phyloP scores from a whole-genome alignment of 2,113 vertebrate species.

The Microcebus griseorufus region DNA sequence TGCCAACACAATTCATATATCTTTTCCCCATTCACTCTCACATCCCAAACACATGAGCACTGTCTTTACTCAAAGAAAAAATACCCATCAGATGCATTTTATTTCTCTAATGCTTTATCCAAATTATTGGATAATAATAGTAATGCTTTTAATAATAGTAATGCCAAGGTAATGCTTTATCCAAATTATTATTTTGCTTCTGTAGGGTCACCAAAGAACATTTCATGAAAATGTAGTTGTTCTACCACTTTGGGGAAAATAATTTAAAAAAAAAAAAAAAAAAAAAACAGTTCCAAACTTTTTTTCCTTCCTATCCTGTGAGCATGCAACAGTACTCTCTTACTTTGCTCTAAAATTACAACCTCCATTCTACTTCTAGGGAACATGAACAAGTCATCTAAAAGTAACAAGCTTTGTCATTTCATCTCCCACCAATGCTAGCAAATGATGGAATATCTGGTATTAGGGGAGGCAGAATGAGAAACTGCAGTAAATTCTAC shows the following conservation, averaged over 20 bases:
- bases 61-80: conserved; percentile 11
- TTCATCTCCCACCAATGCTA: background rate
- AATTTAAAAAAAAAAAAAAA: background rate
- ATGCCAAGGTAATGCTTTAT: background rate
- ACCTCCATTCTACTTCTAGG: background rate
- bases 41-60: background rate
- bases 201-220: background rate
- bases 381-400: background rate
- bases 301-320: background rate
- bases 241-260: background rate
- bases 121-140: no score
- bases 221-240: background rate
- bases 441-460: background rate
- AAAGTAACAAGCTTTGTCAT: background rate
- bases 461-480: background rate
- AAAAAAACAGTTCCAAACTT: background rate
- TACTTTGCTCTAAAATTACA: background rate
- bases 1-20: background rate
- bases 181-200: conserved; percentile 2
- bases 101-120: background rate
- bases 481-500: background rate
- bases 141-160: no score
- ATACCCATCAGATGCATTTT: background rate
- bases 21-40: background rate
- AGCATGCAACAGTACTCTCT: background rate